phyloP scores from a whole-genome alignment of 2,113 vertebrate genomes.

The Perccottus glenii region DNA sequence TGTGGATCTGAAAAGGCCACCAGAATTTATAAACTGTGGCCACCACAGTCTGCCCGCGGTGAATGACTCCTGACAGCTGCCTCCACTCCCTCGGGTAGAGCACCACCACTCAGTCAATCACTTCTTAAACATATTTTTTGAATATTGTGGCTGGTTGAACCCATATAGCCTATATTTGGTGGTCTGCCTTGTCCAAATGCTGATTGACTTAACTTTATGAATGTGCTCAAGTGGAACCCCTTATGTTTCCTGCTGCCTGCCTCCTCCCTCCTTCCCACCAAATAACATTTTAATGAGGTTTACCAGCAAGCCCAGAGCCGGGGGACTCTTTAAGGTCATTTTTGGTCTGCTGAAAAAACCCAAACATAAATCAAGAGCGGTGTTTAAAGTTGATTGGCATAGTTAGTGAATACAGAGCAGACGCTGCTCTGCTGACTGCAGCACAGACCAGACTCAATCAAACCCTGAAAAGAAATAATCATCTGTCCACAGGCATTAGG shows the following conservation, averaged over 20 bases:
- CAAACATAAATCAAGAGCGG: conserved; percentile 63
- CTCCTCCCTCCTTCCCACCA: conserved; percentile 33
- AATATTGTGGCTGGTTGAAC: conserved; percentile 39
- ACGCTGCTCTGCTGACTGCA: conserved; percentile 11
- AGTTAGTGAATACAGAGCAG: conserved; percentile 43
- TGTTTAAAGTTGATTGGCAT: conserved; percentile 30
- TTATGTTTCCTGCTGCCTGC: conserved; percentile 43
- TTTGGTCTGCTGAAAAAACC: conserved; percentile 46
- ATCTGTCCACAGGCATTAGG: conserved; percentile 39
- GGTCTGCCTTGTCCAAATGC: conserved; percentile 56
- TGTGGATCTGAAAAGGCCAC: too few species aligned
- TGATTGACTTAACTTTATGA: conserved; percentile 64
- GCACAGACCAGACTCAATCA: conserved; percentile 27
- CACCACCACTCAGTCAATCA: conserved; percentile 42
- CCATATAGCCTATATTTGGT: conserved; percentile 55
- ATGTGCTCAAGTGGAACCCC: conserved; percentile 59
- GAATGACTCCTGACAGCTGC: conserved; percentile 49
- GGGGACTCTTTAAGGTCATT: conserved; percentile 37
- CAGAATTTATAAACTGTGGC: conserved; percentile 4
- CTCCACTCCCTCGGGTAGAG: conserved; percentile 54
- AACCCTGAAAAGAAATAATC: conserved; percentile 71
- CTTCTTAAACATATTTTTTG: conserved; percentile 37
- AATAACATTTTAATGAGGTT: conserved; percentile 74
- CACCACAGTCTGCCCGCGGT: conserved; percentile 17
- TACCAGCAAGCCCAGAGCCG: conserved; percentile 55